These are phyloP conservation scores for Tanytarsus gracilentus DNA, from an alignment of 2,888 invertebrate genomes.

Conservation along the genomic window DNA sequence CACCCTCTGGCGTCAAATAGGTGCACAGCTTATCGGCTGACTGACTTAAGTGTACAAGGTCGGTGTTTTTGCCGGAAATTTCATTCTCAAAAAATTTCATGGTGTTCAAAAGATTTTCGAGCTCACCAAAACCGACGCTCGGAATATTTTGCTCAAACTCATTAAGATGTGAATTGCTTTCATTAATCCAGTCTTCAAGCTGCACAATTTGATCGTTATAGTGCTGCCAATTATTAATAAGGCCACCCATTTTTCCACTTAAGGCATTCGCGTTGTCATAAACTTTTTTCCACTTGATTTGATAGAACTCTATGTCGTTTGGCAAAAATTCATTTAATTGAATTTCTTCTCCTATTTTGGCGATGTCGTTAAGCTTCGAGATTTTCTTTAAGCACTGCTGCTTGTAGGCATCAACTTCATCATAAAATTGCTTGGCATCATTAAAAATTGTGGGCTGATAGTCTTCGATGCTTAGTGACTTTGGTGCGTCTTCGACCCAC, in stretches of 20 bases:
- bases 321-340: constrained; percentile 66
- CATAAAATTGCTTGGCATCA: constrained; percentile 72
- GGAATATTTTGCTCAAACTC: constrained; percentile 53
- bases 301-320: constrained; percentile 75
- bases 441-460: constrained; percentile 59
- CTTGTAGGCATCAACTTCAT: constrained; percentile 61
- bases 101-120: constrained; percentile 66
- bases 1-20: constrained; percentile 68
- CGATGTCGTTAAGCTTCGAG: constrained; percentile 63
- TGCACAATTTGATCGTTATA: constrained; percentile 70
- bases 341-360: constrained; percentile 64
- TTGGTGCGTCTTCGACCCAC: constrained; percentile 63
- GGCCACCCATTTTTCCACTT: constrained; percentile 65
- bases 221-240: constrained; percentile 70
- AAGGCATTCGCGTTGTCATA: constrained; percentile 70
- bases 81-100: constrained; percentile 75
- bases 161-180: constrained; percentile 54
- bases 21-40: constrained; percentile 70
- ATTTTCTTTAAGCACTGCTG: constrained; percentile 69
- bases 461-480: constrained; percentile 16
- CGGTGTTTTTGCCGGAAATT: constrained; percentile 75
- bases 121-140: constrained; percentile 62
- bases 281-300: constrained; percentile 77
- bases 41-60: constrained; percentile 69
- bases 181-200: constrained; percentile 66